Evolutionary conservation across 2,797 vertebrate genomes (phyloP), one percentile per base, ranked within the genome.

Genomic region (Sylvilagus floridanus): DNA sequence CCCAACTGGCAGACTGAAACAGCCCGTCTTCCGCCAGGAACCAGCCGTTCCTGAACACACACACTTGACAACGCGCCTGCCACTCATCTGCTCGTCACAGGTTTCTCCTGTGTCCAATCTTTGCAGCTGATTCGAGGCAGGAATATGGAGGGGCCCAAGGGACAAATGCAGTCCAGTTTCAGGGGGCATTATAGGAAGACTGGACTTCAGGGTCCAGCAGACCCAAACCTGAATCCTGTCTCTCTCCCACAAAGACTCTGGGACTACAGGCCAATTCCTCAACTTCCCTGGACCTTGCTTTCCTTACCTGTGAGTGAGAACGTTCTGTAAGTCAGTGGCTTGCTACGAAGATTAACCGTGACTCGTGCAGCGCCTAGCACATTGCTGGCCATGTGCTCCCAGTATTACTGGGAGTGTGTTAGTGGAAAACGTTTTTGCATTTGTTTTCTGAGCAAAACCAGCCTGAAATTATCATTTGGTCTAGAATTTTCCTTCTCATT

Each of bases 81-180:
- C 0, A 3, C 30, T 75, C 37, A 72, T 30, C 30, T 73, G n/a
- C 28, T 63, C 14, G 68, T 84, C 87, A 84, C 42, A 78, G 0
- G 12, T 22, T 81, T 95, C 50, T 52, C 37, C 65, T 88, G 66
- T 90, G 68, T 95, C 91, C 68, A 72, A n/a, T 54, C 57, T 62
- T 75, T 90, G 77, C 81, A 71, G 60, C 2, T 30, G 24, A 66
- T 93, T 90, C 50, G 75, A 82, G 73, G 82, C 32, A 86, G 60
- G 69, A 78, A 73, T 75, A 26, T 62, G 10, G 68, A 84, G 28
- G 32, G 11, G 26, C 8, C 26, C 28, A 37, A 69, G 52, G 71
- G 24, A 75, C 2, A n/a, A 73, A 91, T 69, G 87, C 57, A 57
- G 16, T 28, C 13, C 57, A n/a, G 63, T 35, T 72, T 24, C 52